Conservation (phyloP, 2,888 invertebrate species). For the Theretra japonica region DNA sequence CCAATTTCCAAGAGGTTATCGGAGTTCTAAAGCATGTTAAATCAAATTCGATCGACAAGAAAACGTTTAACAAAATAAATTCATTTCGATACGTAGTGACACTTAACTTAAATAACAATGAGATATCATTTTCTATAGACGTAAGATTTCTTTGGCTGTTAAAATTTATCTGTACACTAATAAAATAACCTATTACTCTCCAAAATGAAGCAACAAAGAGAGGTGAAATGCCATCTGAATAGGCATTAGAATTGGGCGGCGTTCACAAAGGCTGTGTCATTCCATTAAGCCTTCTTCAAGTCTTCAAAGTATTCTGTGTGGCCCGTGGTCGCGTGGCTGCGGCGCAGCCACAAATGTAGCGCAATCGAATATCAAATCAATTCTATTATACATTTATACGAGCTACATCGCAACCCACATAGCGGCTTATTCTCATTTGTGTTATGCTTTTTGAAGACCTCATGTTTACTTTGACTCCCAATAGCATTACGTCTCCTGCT, state of each 20-base stretch:
- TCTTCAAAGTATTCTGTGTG: conserved; percentile 77
- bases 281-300: conserved; percentile 84
- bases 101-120: conserved; percentile 46
- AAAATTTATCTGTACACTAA: conserved; percentile 77
- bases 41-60: conserved; percentile 57
- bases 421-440: conserved; percentile 52
- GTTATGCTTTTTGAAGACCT: conserved; percentile 42
- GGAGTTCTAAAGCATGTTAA: conserved; percentile 50
- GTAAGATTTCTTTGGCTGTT: conserved; percentile 71
- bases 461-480: conserved; percentile 33
- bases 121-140: conserved; percentile 61
- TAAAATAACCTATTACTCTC: conserved; percentile 83
- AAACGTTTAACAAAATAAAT: conserved; percentile 50
- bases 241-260: conserved; percentile 85
- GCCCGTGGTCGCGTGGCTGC: conserved; percentile 78
- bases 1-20: conserved; percentile 49
- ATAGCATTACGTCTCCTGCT: conserved; percentile 30
- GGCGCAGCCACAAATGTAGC: conserved; percentile 58
- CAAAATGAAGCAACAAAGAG: conserved; percentile 83
- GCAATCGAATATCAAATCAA: conserved; percentile 80
- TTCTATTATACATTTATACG: conserved; percentile 71
- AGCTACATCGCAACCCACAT: conserved; percentile 44
- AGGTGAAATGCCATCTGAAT: conserved; percentile 84
- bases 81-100: conserved; percentile 40
- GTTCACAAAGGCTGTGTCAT: conserved; percentile 83